Base-by-base conservation (phyloP, 2,888 invertebrate species). In the Lithophane socia region DNA sequence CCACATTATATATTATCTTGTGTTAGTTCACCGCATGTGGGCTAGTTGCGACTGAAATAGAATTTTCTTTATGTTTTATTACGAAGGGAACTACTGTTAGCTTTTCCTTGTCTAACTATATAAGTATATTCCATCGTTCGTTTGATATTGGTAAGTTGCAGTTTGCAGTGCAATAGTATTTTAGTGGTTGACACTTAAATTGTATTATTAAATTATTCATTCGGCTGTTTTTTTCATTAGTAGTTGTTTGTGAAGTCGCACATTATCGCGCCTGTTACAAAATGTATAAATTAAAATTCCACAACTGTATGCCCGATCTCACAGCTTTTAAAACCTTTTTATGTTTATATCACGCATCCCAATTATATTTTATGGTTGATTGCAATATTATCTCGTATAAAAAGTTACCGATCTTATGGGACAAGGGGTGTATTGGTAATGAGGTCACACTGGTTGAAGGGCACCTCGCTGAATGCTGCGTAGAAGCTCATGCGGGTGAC, bases 31-130 rank as follows among this genome's bases (percentile, higher is more conserved):
- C 72, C 24, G 77, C 79, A 82, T 75, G 68, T 75, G 80, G 73
- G 73, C 24, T 75, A 78, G n/a, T 71, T 42, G 64, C 56, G 63
- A 78, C 69, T 69, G 60, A 82, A 77, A 81, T 84, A 80, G 66
- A 83, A 73, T 76, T 75, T 76, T 80, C 72, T 75, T 72, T 79
- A 67, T 77, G 72, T 83, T 81, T 77, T 73, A 29, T 63, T 70
- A 68, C 58, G 24, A 52, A 67, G 10, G 29, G 10, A 75, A 79
- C 60, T 12, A 13, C 5, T 42, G 49, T 37, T 42, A n/a, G 52
- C 12, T 77, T 73, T 70, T 70, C 60, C 49, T 61, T 24, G 56
- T 29, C 24, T 24, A 42, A 66, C 21, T 63, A 29, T 29, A 29
- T 29, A 29, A 24, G 44, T 61, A 21, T 63, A 72, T 70, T 68